Evolutionary conservation across 2,888 invertebrate species (phyloP), one percentile per base, ranked within the genome.

Genomic region (Leptopilina drosophilae): DNA sequence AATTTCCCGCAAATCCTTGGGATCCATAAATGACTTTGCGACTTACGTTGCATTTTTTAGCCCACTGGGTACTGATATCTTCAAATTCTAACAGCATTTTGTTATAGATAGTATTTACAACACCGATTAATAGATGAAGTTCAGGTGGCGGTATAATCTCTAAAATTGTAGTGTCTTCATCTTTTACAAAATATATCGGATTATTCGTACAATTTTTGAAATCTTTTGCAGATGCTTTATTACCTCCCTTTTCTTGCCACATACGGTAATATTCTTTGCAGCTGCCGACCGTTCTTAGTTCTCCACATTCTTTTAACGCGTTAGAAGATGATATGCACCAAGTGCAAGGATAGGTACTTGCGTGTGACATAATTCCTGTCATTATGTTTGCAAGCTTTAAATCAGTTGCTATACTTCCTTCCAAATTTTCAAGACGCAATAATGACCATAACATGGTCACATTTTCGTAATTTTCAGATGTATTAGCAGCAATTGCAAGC

Each of bases 331-430:
- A 14, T n/a, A n/a, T 15, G 1, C 59, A 59, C 59, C 59, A 59
- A n/a, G n/a, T 59, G 7, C 59, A 59, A 59, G 59, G 59, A 59
- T 59, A 59, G 59, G 59, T 59, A 59, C 14, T 59, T 59, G 59
- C 59, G 7, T 59, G 59, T 59, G 59, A 59, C 59, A 59, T 59
- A 42, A 42, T 42, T 42, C 42, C 42, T 42, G 42, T 42, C 42
- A 42, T 6, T 42, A 42, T 42, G 8, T 42, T 42, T 42, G 42
- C 42, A 42, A 42, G 42, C 42, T 42, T 42, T 42, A 42, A 42
- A 5, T 42, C 42, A 6, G 42, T 42, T 42, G 42, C 42, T 8
- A 42, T 42, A 42, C 7, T 42, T 6, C 42, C 42, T n/a, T n/a
- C 59, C 7, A 59, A 59, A 59, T 59, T 59, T n/a, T n/a, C 5